Evolutionary conservation across 1,140 invertebrate genomes (phyloP).

Genomic region (Cyrtorhinus lividipennis): DNA sequence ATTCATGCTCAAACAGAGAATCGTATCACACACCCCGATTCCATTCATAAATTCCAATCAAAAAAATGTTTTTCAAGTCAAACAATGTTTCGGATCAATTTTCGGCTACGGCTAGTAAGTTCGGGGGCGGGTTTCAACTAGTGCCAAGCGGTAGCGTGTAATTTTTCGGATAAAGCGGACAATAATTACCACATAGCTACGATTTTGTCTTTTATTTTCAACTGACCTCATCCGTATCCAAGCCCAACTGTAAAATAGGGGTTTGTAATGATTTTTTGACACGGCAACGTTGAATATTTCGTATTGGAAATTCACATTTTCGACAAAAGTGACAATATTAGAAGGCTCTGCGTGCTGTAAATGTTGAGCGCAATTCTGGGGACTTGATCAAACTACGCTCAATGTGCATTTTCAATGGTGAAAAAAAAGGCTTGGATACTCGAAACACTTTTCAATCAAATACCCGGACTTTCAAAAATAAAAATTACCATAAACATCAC

Average conservation of each 20-base stretch:
- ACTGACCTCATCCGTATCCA: conserved; percentile 74
- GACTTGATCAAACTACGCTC: too few relatives aligned
- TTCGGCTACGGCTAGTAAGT: not conserved
- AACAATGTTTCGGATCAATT: not conserved
- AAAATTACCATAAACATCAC: too few relatives aligned
- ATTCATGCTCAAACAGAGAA: not conserved
- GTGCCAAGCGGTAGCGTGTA: conserved; percentile 17
- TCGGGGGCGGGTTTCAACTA: not conserved
- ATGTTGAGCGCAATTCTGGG: too few relatives aligned
- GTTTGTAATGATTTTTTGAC: not conserved
- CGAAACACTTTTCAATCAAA: too few relatives aligned
- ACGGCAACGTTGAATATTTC: not conserved
- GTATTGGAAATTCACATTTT: too few relatives aligned
- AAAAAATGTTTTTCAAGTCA: not conserved
- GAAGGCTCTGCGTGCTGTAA: too few relatives aligned
- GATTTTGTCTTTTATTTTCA: conserved; percentile 20
- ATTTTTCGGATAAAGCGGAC: not conserved
- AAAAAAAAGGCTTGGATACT: too few relatives aligned
- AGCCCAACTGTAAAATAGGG: conserved; percentile 51
- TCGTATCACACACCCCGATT: not conserved
- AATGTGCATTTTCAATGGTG: too few relatives aligned
- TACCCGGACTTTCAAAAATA: too few relatives aligned
- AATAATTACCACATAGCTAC: not conserved
- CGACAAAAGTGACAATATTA: too few relatives aligned
- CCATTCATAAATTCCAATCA: too few relatives aligned